Percentiles rank a stretch among this genome's conserved stretches.
Evolutionary conservation across 2,797 vertebrate species (phyloP).

Genomic region (Ctenosaura bakeri): DNA sequence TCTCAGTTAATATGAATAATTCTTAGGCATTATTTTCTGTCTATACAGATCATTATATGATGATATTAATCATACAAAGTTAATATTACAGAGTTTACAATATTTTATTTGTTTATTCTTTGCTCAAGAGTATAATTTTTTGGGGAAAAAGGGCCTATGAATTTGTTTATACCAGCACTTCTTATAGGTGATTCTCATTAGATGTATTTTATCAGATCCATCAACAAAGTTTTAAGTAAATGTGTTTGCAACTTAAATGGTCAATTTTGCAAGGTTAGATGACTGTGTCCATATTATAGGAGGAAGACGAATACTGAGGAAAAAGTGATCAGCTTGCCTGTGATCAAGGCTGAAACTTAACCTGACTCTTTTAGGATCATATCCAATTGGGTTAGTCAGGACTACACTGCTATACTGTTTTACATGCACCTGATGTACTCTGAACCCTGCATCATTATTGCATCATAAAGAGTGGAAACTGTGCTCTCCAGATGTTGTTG

Average conservation of each 20-base stretch:
- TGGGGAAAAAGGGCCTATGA: neutral
- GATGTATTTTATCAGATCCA: neutral
- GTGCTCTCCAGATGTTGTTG: neutral
- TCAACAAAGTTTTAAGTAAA: neutral
- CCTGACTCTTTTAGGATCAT: neutral
- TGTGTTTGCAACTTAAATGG: neutral
- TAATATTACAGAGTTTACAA: neutral
- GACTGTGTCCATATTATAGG: neutral
- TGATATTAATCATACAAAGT: accelerated
- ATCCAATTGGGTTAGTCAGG: neutral
- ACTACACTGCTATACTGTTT: neutral
- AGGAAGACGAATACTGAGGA: neutral
- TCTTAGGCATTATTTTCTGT: neutral
- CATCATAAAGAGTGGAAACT: too few species aligned
- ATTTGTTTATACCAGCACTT: accelerated
- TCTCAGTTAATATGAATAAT: neutral
- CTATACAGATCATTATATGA: accelerated
- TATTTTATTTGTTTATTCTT: neutral
- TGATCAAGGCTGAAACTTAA: neutral
- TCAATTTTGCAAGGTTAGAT: neutral
- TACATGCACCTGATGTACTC: neutral
- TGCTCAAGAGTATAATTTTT: neutral
- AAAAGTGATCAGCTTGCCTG: neutral
- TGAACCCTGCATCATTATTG: neutral
- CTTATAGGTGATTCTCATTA: neutral